Conservation (phyloP, 2,888 invertebrate genomes). For the Nasonovia ribisnigri region DNA sequence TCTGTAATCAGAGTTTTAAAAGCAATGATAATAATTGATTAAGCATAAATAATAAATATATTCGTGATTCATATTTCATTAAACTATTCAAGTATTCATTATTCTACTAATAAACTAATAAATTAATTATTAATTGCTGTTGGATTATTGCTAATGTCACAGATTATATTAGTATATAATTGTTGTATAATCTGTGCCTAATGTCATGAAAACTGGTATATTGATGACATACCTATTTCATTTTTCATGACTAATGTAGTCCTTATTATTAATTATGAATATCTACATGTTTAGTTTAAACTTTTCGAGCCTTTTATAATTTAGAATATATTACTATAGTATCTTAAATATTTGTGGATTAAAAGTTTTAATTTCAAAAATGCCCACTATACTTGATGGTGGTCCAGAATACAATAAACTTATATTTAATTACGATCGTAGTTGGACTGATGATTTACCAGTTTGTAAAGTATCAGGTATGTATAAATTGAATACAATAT, state of each 20-base stretch:
- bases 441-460: constrained; percentile 90
- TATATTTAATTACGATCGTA: constrained; percentile 70
- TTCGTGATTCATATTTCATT: no score
- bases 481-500: constrained; percentile 43
- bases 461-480: constrained; percentile 84
- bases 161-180: no score
- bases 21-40: background rate
- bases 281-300: background rate
- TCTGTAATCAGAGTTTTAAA: background rate
- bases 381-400: constrained; percentile 61
- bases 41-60: background rate
- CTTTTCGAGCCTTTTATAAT: background rate
- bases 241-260: no score
- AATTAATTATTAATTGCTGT: background rate
- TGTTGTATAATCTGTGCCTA: no score
- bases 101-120: no score
- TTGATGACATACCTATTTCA: no score
- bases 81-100: no score
- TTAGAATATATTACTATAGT: background rate
- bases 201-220: no score
- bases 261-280: background rate
- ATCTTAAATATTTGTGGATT: background rate
- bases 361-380: background rate
- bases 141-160: no score
- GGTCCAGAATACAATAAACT: constrained; percentile 42